These are phyloP conservation scores for Sialia sialis DNA, from an alignment of 2,113 vertebrate genomes.

Conservation along the genomic window DNA sequence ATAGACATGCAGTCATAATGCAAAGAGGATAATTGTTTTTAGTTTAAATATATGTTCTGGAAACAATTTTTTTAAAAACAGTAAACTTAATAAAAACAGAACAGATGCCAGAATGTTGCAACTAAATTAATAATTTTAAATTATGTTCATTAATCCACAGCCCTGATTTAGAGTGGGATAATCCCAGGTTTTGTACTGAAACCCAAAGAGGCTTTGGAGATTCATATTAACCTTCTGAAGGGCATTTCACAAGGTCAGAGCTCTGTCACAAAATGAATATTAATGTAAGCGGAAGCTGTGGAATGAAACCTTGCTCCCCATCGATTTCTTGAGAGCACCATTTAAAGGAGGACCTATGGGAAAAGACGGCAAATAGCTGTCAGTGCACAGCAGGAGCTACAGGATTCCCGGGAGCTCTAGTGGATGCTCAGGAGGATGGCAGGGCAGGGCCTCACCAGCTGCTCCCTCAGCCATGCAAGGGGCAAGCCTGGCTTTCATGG, in stretches of 20 bases:
- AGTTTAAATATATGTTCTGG: neutral
- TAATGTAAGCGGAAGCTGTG: neutral
- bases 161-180: constrained; percentile 50
- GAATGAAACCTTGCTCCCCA: neutral
- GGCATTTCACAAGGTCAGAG: constrained; percentile 23
- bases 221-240: constrained; percentile 55
- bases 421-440: accelerated
- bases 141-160: constrained; percentile 60
- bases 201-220: constrained; percentile 56
- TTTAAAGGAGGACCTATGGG: neutral
- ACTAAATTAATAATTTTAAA: constrained; percentile 62
- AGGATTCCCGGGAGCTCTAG: neutral
- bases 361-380: neutral
- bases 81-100: neutral
- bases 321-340: neutral
- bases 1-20: neutral
- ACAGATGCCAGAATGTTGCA: constrained; percentile 17
- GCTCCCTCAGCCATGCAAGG: neutral
- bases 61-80: neutral
- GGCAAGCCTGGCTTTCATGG: neutral
- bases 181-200: constrained; percentile 64
- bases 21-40: neutral
- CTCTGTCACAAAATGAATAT: neutral
- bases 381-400: neutral
- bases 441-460: neutral